Evolutionary conservation across 2,888 invertebrate genomes (phyloP).

Genomic region (Malacosoma neustria): DNA sequence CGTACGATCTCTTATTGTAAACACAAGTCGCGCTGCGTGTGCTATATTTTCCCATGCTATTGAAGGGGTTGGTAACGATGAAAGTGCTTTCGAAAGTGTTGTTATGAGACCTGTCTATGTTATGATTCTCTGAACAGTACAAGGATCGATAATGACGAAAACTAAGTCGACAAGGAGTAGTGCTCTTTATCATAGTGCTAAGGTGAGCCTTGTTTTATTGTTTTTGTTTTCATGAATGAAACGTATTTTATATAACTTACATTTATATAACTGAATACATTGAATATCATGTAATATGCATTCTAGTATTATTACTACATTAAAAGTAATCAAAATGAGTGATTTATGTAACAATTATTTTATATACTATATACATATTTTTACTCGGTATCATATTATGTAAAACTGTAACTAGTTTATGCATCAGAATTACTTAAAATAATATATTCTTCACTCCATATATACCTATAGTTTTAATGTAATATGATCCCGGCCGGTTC

Average conservation of each 20-base stretch:
- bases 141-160: conserved; percentile 66
- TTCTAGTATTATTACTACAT: not conserved
- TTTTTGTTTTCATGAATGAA: conserved; percentile 18
- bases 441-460: too few relatives aligned
- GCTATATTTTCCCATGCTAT: conserved; percentile 35
- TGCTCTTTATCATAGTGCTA: conserved; percentile 84
- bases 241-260: conserved; percentile 8
- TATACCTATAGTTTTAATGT: conserved; percentile 23
- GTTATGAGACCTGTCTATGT: conserved; percentile 47
- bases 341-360: too few relatives aligned
- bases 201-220: conserved; percentile 70
- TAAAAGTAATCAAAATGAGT: too few relatives aligned
- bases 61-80: conserved; percentile 42
- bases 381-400: too few relatives aligned
- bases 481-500: conserved; percentile 42
- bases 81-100: conserved; percentile 35
- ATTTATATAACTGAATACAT: too few relatives aligned
- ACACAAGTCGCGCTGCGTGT: conserved; percentile 47
- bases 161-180: conserved; percentile 72
- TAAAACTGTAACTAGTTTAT: too few relatives aligned
- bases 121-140: conserved; percentile 19
- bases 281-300: not conserved
- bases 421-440: too few relatives aligned
- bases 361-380: too few relatives aligned
- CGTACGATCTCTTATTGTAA: conserved; percentile 60